These are phyloP conservation scores for Agrenia bidenticulata DNA, from an alignment of 2,888 invertebrate genomes.

Conservation along the genomic window DNA sequence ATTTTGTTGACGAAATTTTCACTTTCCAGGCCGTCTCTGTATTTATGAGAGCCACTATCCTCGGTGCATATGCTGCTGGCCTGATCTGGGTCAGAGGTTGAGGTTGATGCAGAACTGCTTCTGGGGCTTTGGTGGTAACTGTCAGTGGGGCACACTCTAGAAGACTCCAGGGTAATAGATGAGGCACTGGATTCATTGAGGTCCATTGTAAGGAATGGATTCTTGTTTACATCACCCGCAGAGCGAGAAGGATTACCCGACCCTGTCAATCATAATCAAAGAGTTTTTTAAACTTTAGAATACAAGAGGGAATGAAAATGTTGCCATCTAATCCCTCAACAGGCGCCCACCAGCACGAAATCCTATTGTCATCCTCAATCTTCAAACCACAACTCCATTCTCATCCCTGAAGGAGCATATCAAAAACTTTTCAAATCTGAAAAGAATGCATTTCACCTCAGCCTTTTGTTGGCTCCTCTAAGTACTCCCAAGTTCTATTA, in stretches of 20 bases:
- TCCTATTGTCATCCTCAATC: constrained; percentile 31
- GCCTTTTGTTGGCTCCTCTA: neutral
- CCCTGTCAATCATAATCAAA: constrained; percentile 50
- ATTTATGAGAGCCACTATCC: constrained; percentile 20
- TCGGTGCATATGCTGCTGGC: constrained; percentile 11
- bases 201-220: constrained; percentile 21
- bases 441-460: constrained; percentile 1
- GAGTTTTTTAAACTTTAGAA: constrained; percentile 17
- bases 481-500: neutral
- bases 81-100: constrained; percentile 35
- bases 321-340: constrained; percentile 43
- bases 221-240: constrained; percentile 51
- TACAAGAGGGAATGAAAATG: constrained; percentile 31
- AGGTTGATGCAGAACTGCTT: constrained; percentile 34
- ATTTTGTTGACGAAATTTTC: constrained; percentile 71
- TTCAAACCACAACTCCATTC: neutral
- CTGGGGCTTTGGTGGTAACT: constrained; percentile 28
- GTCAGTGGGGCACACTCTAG: constrained; percentile 27
- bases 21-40: constrained; percentile 57
- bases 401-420: neutral
- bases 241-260: constrained; percentile 48
- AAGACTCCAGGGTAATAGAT: constrained; percentile 18
- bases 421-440: neutral
- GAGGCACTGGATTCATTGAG: constrained; percentile 11
- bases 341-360: constrained; percentile 46